Conservation (phyloP, 2,113 vertebrate species). For the Pogonocichla stellata region DNA sequence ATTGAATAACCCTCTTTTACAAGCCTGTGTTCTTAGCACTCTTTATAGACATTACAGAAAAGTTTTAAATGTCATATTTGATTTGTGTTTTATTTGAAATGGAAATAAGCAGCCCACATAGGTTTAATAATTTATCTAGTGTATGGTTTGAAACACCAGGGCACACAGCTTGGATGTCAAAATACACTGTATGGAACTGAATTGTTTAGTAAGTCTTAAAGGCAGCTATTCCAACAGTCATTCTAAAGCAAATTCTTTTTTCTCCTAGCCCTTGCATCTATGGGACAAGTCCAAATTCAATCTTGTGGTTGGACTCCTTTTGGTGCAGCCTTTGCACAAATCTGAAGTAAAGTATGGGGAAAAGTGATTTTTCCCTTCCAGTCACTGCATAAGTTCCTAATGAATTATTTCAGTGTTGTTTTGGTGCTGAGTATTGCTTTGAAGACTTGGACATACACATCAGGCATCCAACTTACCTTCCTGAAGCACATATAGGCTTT, state of each 20-base stretch:
- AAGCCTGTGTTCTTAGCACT: neutral
- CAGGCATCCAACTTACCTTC: neutral
- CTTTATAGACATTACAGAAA: neutral
- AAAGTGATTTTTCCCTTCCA: neutral
- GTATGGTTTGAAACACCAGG: slow-evolving; percentile 5
- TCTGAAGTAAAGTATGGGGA: neutral
- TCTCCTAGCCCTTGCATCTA: neutral
- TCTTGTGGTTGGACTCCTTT: neutral
- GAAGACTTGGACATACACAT: neutral
- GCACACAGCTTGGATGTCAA: neutral
- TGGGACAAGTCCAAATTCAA: neutral
- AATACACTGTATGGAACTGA: neutral
- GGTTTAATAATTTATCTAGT: slow-evolving; percentile 39
- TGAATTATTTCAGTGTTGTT: neutral
- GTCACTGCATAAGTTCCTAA: neutral
- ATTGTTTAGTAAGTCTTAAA: neutral
- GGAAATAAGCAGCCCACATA: neutral
- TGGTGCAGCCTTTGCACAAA: neutral
- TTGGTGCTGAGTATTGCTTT: neutral
- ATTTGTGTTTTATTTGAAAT: slow-evolving; percentile 31
- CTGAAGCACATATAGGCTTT: neutral
- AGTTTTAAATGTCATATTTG: slow-evolving; percentile 29
- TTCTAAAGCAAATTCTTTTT: neutral
- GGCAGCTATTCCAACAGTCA: neutral
- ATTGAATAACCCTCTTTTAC: neutral